A percentile compares a stretch with the other conserved stretches of the same genome.
Evolutionary conservation across 1,140 invertebrate species (phyloP).

Genomic region (Tetramorium parvispinum): DNA sequence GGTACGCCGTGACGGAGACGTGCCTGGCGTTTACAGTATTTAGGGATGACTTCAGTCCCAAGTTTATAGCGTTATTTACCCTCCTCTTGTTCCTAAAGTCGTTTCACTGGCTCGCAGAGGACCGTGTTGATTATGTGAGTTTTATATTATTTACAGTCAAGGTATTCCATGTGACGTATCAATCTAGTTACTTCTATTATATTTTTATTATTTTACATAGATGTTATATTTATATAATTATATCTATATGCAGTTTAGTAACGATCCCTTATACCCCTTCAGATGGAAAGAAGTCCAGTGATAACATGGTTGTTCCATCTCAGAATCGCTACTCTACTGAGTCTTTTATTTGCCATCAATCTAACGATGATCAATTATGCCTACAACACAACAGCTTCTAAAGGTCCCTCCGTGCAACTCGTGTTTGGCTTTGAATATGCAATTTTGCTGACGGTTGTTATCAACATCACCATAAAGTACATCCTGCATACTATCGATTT

Average conservation of each 20-base stretch:
- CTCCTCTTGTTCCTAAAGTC: slow-evolving; percentile 98
- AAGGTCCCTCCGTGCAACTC: slow-evolving; percentile 98
- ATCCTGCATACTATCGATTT: slow-evolving; percentile 97
- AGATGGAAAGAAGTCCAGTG: slow-evolving; percentile 99
- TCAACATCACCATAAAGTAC: slow-evolving; percentile 98
- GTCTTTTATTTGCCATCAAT: slow-evolving; percentile 93
- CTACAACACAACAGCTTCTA: slow-evolving; percentile 96
- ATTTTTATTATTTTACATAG: not conserved
- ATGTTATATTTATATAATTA: not conserved
- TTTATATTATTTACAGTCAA: not conserved
- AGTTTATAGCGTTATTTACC: slow-evolving; percentile 99
- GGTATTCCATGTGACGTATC: not conserved
- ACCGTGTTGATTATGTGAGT: slow-evolving; percentile 99
- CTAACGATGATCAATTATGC: slow-evolving; percentile 97
- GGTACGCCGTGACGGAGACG: slow-evolving; percentile 99
- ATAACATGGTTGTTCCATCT: slow-evolving; percentile 98
- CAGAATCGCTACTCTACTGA: slow-evolving; percentile 94
- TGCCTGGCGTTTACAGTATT: slow-evolving; percentile 99
- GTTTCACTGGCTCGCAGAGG: slow-evolving; percentile 99
- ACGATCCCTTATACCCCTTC: slow-evolving; percentile 79
- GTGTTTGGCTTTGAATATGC: slow-evolving; percentile 99
- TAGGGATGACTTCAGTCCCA: slow-evolving; percentile 99
- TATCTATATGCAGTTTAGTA: not conserved
- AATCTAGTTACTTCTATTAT: slow-evolving; percentile 2
- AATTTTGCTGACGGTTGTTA: slow-evolving; percentile 96